Evolutionary conservation across 2,113 vertebrate species (phyloP).

Genomic region (Procapra przewalskii): DNA sequence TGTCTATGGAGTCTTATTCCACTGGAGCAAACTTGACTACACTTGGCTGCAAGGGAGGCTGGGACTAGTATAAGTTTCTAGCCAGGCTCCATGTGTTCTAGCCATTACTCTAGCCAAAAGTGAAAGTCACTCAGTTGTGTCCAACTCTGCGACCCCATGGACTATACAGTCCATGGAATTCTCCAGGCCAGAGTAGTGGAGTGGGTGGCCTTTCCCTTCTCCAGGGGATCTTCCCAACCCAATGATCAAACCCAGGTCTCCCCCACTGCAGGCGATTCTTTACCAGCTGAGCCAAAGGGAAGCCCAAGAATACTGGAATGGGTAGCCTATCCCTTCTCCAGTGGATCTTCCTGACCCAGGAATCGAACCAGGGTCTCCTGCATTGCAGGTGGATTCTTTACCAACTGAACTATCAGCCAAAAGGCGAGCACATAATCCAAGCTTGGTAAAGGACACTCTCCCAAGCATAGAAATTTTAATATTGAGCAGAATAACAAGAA

Average conservation of each 20-base stretch:
- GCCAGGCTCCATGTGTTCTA: not conserved
- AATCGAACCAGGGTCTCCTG: not conserved
- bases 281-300: not conserved
- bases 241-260: not conserved
- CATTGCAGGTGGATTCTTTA: not conserved
- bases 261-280: not conserved
- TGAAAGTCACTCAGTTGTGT: not conserved
- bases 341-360: not conserved
- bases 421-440: not conserved
- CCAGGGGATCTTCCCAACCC: not conserved
- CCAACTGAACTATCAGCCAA: not conserved
- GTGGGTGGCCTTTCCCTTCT: not conserved
- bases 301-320: not conserved
- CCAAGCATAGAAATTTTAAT: not conserved
- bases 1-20: not conserved
- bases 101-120: not conserved
- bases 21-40: not conserved
- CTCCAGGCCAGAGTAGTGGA: not conserved
- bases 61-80: not conserved
- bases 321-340: not conserved
- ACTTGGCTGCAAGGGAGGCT: not conserved
- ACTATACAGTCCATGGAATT: not conserved
- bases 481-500: not conserved
- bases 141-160: not conserved
- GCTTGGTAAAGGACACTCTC: not conserved